Evolutionary conservation across 1,140 invertebrate species (phyloP).

Genomic region (Scaptomyza pallida): DNA sequence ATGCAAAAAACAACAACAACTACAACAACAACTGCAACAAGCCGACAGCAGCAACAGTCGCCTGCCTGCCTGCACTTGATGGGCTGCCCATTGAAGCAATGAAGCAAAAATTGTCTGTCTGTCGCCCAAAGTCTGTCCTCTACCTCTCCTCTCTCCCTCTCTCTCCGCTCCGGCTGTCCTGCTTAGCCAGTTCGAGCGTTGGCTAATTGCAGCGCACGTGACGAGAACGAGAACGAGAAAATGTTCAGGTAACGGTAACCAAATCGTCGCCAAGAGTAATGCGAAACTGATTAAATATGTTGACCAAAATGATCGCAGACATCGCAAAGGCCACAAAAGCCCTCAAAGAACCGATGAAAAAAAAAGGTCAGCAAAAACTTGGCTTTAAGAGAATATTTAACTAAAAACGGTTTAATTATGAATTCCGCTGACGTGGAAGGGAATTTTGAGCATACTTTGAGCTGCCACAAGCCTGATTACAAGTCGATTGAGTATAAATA

Average conservation of each 20-base stretch:
- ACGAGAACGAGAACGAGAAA: conserved; percentile 5
- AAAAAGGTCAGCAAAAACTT: neutral
- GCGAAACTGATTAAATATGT: conserved; percentile 55
- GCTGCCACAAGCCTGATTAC: too few species aligned
- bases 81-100: conserved; percentile 33
- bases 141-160: neutral
- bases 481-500: too few species aligned
- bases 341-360: neutral
- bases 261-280: conserved; percentile 47
- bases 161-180: neutral
- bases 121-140: conserved; percentile 9
- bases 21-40: conserved; percentile 6
- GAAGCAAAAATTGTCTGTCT: conserved; percentile 28
- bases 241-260: conserved; percentile 32
- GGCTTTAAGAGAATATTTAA: too few species aligned
- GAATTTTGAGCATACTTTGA: too few species aligned
- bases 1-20: conserved; percentile 53
- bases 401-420: too few species aligned
- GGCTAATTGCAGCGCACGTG: conserved; percentile 49
- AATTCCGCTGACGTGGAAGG: too few species aligned
- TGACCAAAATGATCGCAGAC: conserved; percentile 28
- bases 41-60: conserved; percentile 2
- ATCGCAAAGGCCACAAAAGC: too few species aligned
- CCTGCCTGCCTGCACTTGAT: conserved; percentile 37
- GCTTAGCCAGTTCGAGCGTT: conserved; percentile 20